Conservation (phyloP, 2,113 vertebrate genomes). For the Platanista minor region DNA sequence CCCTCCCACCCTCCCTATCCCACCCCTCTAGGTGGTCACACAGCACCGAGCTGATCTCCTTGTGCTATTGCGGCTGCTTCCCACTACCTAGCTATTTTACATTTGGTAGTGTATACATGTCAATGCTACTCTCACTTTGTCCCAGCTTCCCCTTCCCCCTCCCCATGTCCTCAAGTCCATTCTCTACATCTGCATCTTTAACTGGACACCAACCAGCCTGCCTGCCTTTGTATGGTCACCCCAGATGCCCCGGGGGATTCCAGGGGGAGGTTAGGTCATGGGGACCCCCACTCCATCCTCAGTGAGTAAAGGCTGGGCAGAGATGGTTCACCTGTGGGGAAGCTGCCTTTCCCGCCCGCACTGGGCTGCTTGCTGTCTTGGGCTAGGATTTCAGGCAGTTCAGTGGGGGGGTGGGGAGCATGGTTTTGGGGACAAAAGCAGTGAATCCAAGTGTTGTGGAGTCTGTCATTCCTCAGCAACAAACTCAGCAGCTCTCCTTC, state of each 20-base stretch:
- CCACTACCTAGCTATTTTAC: too few species aligned
- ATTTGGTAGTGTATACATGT: too few species aligned
- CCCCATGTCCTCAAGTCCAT: too few species aligned
- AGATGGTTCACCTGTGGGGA: neutral
- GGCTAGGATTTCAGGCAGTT: neutral
- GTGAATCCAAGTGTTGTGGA: neutral
- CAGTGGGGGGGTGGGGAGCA: too few species aligned
- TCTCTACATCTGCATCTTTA: too few species aligned
- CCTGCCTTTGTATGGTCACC: neutral
- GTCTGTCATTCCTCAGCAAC: neutral
- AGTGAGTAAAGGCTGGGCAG: neutral
- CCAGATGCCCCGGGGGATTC: too few species aligned
- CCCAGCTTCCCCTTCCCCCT: too few species aligned
- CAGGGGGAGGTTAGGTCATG: neutral
- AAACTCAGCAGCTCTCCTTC: slow-evolving; percentile 33
- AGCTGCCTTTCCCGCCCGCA: rapidly evolving
- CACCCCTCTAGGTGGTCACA: too few species aligned
- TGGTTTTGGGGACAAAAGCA: neutral
- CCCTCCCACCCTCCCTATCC: too few species aligned
- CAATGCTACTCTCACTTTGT: too few species aligned
- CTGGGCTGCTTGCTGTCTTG: neutral
- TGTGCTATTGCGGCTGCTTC: too few species aligned
- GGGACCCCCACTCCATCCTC: neutral
- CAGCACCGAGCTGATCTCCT: too few species aligned
- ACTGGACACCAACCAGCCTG: neutral